These are phyloP conservation scores for Galeruca laticollis DNA, from an alignment of 2,888 invertebrate species.

Conservation along the genomic window DNA sequence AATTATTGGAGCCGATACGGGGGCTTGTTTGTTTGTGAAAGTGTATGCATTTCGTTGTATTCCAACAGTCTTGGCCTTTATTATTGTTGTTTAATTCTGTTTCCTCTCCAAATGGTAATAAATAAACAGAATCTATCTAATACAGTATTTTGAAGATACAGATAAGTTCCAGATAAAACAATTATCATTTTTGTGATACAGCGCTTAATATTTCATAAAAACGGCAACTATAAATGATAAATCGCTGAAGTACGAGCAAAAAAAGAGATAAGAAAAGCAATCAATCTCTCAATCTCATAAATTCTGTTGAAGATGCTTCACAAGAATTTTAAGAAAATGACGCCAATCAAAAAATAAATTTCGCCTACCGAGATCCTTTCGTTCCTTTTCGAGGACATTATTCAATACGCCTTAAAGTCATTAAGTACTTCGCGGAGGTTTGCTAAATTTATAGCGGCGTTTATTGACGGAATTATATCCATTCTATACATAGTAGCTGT, in stretches of 20 bases:
- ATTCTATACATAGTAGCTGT: slow-evolving; percentile 32
- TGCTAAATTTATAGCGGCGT: slow-evolving; percentile 27
- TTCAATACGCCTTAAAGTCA: slow-evolving; percentile 29
- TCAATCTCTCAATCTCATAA: slow-evolving; percentile 5
- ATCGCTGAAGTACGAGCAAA: neutral
- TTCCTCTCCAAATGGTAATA: too few relatives aligned
- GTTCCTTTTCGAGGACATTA: slow-evolving; percentile 20
- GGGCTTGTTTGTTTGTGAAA: too few relatives aligned
- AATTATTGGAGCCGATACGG: too few relatives aligned
- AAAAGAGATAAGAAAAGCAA: neutral
- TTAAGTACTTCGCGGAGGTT: slow-evolving; percentile 25
- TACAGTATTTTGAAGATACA: too few relatives aligned
- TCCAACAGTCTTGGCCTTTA: too few relatives aligned
- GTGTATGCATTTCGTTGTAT: too few relatives aligned
- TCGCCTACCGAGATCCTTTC: slow-evolving; percentile 4
- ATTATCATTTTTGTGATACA: too few relatives aligned
- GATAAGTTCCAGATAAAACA: too few relatives aligned
- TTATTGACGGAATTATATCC: slow-evolving; percentile 34
- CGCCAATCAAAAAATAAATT: slow-evolving; percentile 17
- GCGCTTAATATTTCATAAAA: too few relatives aligned
- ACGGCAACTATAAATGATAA: too few relatives aligned
- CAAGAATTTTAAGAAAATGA: slow-evolving; percentile 8
- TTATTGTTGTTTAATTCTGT: too few relatives aligned
- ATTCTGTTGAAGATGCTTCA: neutral
- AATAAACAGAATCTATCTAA: too few relatives aligned